Conservation (phyloP, 2,888 invertebrate genomes). For the Eilema griseolum region DNA sequence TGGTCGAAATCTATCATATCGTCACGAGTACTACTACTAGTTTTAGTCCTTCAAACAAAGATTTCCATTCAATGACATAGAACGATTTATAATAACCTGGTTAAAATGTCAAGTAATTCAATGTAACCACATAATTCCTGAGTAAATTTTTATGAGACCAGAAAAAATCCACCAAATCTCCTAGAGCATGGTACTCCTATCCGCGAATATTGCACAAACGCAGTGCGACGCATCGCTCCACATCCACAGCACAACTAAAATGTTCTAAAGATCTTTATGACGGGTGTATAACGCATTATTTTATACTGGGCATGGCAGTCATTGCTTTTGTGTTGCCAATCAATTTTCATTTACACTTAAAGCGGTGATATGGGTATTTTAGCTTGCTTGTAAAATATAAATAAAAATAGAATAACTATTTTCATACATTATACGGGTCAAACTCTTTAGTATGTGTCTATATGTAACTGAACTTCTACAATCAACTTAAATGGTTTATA, state of each 20-base stretch:
- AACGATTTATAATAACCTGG: not conserved
- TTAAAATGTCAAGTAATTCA: too few relatives aligned
- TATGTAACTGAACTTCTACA: too few relatives aligned
- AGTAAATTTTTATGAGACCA: not conserved
- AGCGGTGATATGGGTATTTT: not conserved
- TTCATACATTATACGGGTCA: too few relatives aligned
- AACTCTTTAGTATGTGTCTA: too few relatives aligned
- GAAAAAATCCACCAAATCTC: not conserved
- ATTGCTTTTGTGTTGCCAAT: conserved; percentile 2
- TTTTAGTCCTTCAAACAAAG: too few relatives aligned
- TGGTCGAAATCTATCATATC: too few relatives aligned
- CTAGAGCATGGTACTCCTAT: not conserved
- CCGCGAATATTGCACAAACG: conserved; percentile 13
- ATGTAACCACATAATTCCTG: not conserved
- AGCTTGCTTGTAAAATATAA: too few relatives aligned
- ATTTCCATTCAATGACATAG: too few relatives aligned
- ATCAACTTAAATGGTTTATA: too few relatives aligned
- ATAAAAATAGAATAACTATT: too few relatives aligned
- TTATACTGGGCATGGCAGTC: not conserved
- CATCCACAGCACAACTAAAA: conserved; percentile 2
- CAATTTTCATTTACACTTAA: not conserved
- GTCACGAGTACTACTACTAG: too few relatives aligned
- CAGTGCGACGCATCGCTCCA: conserved; percentile 14
- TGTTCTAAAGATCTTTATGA: not conserved
- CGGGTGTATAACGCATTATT: conserved; percentile 12